These are phyloP conservation scores for Euglossa dilemma DNA, from an alignment of 1,140 invertebrate genomes.

Conservation along the genomic window DNA sequence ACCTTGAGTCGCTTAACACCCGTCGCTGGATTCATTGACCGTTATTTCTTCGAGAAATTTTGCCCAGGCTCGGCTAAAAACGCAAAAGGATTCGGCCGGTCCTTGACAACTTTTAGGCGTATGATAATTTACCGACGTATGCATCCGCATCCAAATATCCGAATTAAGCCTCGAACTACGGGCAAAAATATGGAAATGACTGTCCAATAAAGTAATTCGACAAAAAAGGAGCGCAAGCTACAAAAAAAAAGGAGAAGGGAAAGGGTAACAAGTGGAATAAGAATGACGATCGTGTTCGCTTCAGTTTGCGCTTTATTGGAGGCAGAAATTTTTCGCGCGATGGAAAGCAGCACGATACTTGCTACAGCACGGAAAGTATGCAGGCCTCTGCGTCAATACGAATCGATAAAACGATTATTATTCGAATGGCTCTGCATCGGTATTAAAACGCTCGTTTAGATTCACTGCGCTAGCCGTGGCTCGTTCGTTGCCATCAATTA, in stretches of 20 bases:
- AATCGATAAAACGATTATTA: conserved; percentile 41
- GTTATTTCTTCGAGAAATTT: conserved; percentile 40
- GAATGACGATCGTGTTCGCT: no score
- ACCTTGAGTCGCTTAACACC: conserved; percentile 69
- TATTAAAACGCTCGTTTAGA: conserved; percentile 33
- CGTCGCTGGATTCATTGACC: conserved; percentile 46
- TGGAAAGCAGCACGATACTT: not conserved
- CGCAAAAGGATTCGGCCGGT: not conserved
- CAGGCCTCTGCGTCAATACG: not conserved
- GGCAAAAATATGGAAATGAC: conserved; percentile 10
- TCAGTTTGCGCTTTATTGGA: not conserved
- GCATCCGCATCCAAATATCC: conserved; percentile 39
- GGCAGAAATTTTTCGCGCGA: not conserved
- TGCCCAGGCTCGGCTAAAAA: not conserved
- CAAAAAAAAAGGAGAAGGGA: not conserved
- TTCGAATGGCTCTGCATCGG: conserved; percentile 20
- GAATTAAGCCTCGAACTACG: conserved; percentile 5
- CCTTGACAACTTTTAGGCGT: conserved; percentile 37
- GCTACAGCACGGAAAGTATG: not conserved
- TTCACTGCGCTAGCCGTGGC: not conserved
- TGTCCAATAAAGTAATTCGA: conserved; percentile 9
- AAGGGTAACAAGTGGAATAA: not conserved
- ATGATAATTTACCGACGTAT: conserved; percentile 32
- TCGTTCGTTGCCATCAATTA: conserved; percentile 39
- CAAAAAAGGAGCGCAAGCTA: not conserved